Evolutionary conservation across 1,140 invertebrate genomes (phyloP).

Genomic region (Sesamia nonagrioides): DNA sequence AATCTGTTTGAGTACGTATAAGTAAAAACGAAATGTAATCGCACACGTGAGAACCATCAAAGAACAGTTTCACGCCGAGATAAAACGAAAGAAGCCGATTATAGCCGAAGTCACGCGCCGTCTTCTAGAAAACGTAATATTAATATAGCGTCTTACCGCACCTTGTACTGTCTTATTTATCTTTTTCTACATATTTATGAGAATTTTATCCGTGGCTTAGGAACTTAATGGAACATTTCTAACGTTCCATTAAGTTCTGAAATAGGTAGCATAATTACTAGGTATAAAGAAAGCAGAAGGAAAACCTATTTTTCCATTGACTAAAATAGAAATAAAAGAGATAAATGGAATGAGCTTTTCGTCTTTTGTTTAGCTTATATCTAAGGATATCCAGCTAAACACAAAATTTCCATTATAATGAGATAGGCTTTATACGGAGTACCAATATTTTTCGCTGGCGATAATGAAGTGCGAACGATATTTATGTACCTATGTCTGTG

Average conservation of each 20-base stretch:
- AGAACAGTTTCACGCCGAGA: conserved; percentile 48
- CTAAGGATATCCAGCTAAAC: too few relatives aligned
- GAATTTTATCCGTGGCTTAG: background rate
- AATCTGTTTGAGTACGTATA: background rate
- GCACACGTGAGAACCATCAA: conserved; percentile 28
- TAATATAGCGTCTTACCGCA: conserved; percentile 39
- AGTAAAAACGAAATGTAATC: conserved; percentile 41
- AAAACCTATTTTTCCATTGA: background rate
- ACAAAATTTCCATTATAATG: too few relatives aligned
- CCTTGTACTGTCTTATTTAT: conserved; percentile 7
- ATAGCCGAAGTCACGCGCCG: conserved; percentile 50
- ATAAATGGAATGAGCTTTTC: background rate
- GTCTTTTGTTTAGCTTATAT: too few relatives aligned
- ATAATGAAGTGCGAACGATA: too few relatives aligned
- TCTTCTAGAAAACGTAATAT: conserved; percentile 51
- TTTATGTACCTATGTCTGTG: too few relatives aligned
- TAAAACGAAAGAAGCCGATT: conserved; percentile 51
- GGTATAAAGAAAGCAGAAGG: background rate
- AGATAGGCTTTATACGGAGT: too few relatives aligned
- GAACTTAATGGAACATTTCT: background rate
- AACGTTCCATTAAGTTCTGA: background rate
- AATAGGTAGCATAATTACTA: background rate
- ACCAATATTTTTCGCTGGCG: too few relatives aligned
- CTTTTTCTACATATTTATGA: background rate
- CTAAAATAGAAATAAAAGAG: background rate